phyloP scores from a whole-genome alignment of 2,888 invertebrate species.

The Bugula neritina region DNA sequence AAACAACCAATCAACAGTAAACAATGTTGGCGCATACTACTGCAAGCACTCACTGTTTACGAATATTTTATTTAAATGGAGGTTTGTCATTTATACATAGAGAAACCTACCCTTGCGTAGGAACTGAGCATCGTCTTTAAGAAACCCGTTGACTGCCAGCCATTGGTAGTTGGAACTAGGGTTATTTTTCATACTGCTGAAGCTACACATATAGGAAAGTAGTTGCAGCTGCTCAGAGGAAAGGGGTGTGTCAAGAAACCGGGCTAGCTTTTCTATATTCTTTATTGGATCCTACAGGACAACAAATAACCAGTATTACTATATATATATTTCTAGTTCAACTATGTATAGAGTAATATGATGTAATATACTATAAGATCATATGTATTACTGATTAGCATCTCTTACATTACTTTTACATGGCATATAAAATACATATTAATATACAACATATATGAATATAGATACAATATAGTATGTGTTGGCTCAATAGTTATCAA shows the following conservation, averaged over 20 bases:
- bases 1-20: conserved; percentile 25
- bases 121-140: conserved; percentile 48
- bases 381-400: no score
- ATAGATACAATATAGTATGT: no score
- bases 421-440: no score
- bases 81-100: no score
- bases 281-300: conserved; percentile 61
- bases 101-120: conserved; percentile 55
- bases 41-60: neutral
- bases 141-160: conserved; percentile 53
- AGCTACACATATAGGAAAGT: conserved; percentile 71
- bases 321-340: no score
- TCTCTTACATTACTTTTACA: no score
- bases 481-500: no score
- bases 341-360: no score
- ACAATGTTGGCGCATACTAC: neutral
- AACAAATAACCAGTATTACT: no score
- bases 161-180: conserved; percentile 64
- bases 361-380: no score
- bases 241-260: conserved; percentile 55
- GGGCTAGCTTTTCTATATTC: conserved; percentile 58
- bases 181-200: conserved; percentile 75
- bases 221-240: conserved; percentile 63
- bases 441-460: no score
- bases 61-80: no score